A percentile compares a stretch with the other conserved stretches of the same genome.
Evolutionary conservation across 2,797 vertebrate species (phyloP).

Genomic region (Odontamblyopus rebecca): DNA sequence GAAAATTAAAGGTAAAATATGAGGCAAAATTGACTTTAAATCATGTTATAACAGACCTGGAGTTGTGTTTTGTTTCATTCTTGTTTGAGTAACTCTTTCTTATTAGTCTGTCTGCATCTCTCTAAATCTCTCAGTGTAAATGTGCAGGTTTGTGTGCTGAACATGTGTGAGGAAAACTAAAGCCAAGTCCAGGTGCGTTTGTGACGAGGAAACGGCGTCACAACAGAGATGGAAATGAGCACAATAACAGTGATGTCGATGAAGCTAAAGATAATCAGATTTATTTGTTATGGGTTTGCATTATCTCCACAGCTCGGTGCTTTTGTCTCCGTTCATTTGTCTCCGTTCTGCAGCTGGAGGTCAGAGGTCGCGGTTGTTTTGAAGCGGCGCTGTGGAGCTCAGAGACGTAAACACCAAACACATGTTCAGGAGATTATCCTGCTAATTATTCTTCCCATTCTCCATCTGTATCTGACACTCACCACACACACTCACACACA

Average conservation of each 20-base stretch:
- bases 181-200: too few species aligned
- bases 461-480: background rate
- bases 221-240: too few species aligned
- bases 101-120: too few species aligned
- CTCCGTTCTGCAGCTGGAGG: background rate
- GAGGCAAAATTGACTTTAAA: too few species aligned
- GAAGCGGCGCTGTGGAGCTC: constrained; percentile 4
- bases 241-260: background rate
- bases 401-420: constrained; percentile 27
- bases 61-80: too few species aligned
- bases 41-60: too few species aligned
- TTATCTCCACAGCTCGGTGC: background rate
- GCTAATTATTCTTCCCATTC: constrained; percentile 38
- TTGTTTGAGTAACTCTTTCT: too few species aligned
- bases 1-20: too few species aligned
- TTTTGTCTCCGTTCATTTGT: background rate
- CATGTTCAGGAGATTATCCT: constrained; percentile 62
- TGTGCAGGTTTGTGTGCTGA: too few species aligned
- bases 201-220: too few species aligned
- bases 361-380: background rate
- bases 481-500: background rate
- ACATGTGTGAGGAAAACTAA: too few species aligned
- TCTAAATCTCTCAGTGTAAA: too few species aligned
- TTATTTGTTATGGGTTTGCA: background rate
- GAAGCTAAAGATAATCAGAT: background rate